A percentile compares a stretch with the other conserved stretches of the same genome.
Evolutionary conservation across 2,888 invertebrate species (phyloP).

Genomic region (Microdon myrmicae): DNA sequence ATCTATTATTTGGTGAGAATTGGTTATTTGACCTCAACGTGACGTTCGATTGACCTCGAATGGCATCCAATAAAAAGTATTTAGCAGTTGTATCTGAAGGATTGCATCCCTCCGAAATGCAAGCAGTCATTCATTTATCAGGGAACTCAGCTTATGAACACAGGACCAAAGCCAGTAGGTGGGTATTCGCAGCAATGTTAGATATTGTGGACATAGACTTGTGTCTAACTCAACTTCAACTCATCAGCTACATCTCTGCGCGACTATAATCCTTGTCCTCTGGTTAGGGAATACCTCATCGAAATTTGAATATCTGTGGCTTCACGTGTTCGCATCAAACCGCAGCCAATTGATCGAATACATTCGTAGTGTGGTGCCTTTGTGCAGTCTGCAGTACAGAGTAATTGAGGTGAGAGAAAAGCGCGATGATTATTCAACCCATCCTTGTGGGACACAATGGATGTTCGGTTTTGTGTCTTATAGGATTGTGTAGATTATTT

Average conservation of each 20-base stretch:
- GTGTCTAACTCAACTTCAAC: no score
- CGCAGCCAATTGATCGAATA: conserved; percentile 39
- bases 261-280: conserved; percentile 64
- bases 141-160: no score
- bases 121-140: no score
- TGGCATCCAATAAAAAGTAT: no score
- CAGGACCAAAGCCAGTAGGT: conserved; percentile 24
- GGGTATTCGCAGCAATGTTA: conserved; percentile 58
- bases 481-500: conserved; percentile 41
- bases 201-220: conserved; percentile 50
- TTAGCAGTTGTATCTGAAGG: no score
- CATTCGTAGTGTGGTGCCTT: conserved; percentile 13
- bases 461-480: conserved; percentile 51
- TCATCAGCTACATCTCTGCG: conserved; percentile 53
- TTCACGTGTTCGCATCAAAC: conserved; percentile 59
- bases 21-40: no score
- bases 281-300: conserved; percentile 65
- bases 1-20: no score
- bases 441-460: conserved; percentile 58
- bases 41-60: no score
- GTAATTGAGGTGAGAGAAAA: conserved; percentile 40
- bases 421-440: conserved; percentile 63
- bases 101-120: no score
- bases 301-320: conserved; percentile 62
- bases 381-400: conserved; percentile 27